Percentiles rank a stretch among this genome's conserved stretches.
phyloP scores from a whole-genome alignment of 2,113 vertebrate species.

The Apaloderma vittatum region DNA sequence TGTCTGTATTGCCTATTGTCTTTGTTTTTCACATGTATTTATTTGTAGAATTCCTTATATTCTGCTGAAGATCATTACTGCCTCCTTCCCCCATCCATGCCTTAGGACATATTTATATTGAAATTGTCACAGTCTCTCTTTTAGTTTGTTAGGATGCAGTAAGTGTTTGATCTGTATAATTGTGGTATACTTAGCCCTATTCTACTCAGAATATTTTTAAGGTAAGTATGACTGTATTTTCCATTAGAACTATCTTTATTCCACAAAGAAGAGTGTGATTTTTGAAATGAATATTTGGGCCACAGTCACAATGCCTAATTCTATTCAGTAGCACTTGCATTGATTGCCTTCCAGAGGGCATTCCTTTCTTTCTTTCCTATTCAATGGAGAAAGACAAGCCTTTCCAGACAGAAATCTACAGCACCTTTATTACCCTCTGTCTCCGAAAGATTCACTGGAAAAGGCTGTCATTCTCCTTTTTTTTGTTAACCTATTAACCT shows the following conservation, averaged over 20 bases:
- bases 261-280: neutral
- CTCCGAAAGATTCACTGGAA: neutral
- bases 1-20: neutral
- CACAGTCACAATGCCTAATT: neutral
- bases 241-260: neutral
- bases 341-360: neutral
- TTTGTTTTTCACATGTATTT: neutral
- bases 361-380: neutral
- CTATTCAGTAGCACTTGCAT: neutral
- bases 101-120: neutral
- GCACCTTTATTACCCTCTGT: neutral
- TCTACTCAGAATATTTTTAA: neutral
- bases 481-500: neutral
- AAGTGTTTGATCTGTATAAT: neutral
- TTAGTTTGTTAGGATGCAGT: neutral
- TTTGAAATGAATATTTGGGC: neutral
- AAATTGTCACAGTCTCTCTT: neutral
- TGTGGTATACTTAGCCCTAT: neutral
- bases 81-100: accelerated
- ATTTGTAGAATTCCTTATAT: neutral
- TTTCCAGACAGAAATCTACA: neutral
- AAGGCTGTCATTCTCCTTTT: neutral
- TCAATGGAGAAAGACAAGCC: neutral
- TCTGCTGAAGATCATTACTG: neutral
- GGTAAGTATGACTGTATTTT: neutral